phyloP scores from a whole-genome alignment of 2,888 invertebrate genomes.

The Hofmannophila pseudospretella region DNA sequence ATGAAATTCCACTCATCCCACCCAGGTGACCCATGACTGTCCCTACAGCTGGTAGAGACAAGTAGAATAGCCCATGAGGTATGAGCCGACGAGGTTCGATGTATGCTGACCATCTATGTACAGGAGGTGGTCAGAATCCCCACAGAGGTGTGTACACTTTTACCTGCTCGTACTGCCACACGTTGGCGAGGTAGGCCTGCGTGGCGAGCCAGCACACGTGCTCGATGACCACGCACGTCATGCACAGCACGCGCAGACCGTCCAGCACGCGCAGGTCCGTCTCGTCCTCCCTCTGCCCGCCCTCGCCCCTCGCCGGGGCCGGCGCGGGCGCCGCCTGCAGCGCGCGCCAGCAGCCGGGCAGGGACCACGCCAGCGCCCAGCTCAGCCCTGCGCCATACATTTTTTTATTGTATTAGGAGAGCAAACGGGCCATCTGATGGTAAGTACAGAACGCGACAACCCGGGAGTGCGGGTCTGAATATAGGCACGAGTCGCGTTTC shows the following conservation, averaged over 20 bases:
- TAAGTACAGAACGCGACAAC: too few species aligned
- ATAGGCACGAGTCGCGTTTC: too few species aligned
- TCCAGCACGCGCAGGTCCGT: conserved; percentile 55
- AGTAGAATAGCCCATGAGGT: too few species aligned
- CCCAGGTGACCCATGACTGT: too few species aligned
- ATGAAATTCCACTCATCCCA: too few species aligned
- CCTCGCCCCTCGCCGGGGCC: conserved; percentile 13
- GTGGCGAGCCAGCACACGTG: conserved; percentile 67
- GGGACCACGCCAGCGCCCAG: conserved; percentile 35
- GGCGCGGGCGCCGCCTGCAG: conserved; percentile 33
- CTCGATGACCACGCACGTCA: conserved; percentile 65
- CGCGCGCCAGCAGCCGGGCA: conserved; percentile 45
- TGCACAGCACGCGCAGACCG: conserved; percentile 60
- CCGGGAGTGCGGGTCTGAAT: too few species aligned
- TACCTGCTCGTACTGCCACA: conserved; percentile 51
- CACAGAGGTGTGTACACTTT: neutral
- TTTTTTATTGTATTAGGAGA: too few species aligned
- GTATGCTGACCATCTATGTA: too few species aligned
- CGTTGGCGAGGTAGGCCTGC: conserved; percentile 49
- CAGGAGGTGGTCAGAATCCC: too few species aligned
- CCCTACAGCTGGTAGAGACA: too few species aligned
- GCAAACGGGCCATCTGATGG: too few species aligned
- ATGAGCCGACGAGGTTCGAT: too few species aligned
- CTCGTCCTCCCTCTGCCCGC: conserved; percentile 17
- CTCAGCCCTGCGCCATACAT: neutral